Evolutionary conservation across 2,888 invertebrate species (phyloP).

Genomic region (Mythimna lalbum): DNA sequence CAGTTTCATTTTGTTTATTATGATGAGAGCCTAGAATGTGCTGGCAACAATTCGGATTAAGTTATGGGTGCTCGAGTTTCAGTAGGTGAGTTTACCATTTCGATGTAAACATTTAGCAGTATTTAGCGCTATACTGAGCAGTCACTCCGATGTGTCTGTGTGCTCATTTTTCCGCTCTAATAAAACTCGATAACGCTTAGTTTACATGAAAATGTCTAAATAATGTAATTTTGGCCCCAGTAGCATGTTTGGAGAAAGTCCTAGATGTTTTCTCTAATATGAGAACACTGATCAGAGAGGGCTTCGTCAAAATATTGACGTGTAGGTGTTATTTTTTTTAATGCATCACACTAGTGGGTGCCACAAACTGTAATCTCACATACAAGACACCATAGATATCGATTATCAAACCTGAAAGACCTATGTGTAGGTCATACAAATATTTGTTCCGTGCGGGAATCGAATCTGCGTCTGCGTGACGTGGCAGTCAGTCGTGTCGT

Average conservation of each 20-base stretch:
- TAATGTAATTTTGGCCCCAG: background rate
- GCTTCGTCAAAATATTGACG: no score
- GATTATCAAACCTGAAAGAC: no score
- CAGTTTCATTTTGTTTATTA: background rate
- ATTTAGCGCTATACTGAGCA: background rate
- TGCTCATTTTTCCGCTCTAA: constrained; percentile 20
- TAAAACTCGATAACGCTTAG: constrained; percentile 10
- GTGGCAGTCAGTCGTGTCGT: no score
- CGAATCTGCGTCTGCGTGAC: no score
- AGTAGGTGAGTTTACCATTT: background rate
- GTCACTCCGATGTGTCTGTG: background rate
- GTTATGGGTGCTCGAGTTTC: background rate
- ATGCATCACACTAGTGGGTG: no score
- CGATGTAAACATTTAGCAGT: background rate
- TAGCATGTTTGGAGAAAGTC: background rate
- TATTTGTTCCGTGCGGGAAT: no score
- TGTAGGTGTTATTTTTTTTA: no score
- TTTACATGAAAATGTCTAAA: constrained; percentile 5
- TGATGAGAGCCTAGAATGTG: background rate
- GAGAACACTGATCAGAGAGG: background rate
- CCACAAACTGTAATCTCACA: no score
- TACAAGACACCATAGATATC: no score
- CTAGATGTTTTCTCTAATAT: background rate
- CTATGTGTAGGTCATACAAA: no score
- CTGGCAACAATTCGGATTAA: background rate